These are phyloP conservation scores for Dicerorhinus sumatrensis DNA, from an alignment of 2,113 vertebrate genomes.

Conservation along the genomic window DNA sequence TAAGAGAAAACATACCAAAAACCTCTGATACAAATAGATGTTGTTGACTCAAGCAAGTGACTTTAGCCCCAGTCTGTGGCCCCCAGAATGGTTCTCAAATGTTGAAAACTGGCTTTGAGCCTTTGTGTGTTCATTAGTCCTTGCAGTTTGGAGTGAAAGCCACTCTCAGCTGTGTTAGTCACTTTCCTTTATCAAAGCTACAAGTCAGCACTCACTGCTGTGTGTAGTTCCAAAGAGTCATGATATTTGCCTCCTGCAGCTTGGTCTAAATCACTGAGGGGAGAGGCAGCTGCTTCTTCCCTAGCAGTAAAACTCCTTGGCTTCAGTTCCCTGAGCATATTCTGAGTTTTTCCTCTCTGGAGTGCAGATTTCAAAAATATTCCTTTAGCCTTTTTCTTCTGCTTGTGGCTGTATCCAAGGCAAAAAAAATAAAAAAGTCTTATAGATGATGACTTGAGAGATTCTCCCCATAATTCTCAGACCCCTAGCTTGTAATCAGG, in stretches of 20 bases:
- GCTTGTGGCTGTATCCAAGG: background rate
- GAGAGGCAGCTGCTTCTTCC: slow-evolving; percentile 21
- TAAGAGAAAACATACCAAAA: slow-evolving; percentile 22
- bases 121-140: background rate
- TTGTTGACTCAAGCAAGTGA: background rate
- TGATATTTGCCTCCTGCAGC: slow-evolving; percentile 36
- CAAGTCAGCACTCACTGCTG: background rate
- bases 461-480: background rate
- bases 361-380: slow-evolving; percentile 56
- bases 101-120: background rate
- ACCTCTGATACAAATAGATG: background rate
- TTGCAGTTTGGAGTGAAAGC: slow-evolving; percentile 7
- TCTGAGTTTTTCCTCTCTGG: slow-evolving; percentile 36
- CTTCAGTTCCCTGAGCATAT: background rate
- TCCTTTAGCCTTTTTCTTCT: slow-evolving; percentile 28
- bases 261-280: background rate
- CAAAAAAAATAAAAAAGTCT: background rate
- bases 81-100: background rate
- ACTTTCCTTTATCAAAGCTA: slow-evolving; percentile 57
- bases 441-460: background rate
- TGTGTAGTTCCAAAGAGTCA: background rate
- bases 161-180: slow-evolving; percentile 32
- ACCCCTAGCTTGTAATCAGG: background rate
- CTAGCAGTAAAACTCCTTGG: slow-evolving; percentile 15
- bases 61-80: background rate